Evolutionary conservation across 2,113 vertebrate species (phyloP).

Genomic region (Willisornis vidua): DNA sequence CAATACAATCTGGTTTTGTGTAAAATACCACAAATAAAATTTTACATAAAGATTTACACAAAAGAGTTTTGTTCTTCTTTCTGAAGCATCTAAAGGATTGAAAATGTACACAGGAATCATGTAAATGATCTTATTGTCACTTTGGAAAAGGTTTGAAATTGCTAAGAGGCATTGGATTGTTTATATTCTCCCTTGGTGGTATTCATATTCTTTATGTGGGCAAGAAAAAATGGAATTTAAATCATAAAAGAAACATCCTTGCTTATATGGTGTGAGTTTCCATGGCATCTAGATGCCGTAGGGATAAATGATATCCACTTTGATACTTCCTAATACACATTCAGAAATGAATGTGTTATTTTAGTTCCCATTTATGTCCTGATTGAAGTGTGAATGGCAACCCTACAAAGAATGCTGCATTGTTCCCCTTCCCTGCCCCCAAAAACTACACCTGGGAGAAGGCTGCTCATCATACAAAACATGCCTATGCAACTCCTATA

Average conservation of each 20-base stretch:
- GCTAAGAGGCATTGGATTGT: background rate
- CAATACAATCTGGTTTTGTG: background rate
- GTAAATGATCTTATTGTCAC: background rate
- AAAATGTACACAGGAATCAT: conserved; percentile 7
- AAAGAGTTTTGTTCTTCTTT: background rate
- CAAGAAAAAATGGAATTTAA: conserved; percentile 33
- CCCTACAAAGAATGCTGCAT: background rate
- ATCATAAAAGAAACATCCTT: conserved; percentile 23
- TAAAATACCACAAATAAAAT: background rate
- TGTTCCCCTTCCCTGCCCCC: background rate
- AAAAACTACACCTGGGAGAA: background rate
- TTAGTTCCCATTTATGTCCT: background rate
- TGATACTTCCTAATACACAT: conserved; percentile 13
- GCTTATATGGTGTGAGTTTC: background rate
- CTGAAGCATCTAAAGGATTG: background rate
- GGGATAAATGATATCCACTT: conserved; percentile 24
- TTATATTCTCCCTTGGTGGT: conserved; percentile 16
- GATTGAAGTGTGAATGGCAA: background rate
- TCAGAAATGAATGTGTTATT: background rate
- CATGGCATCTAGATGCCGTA: conserved; percentile 21
- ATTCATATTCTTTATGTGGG: background rate
- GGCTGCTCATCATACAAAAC: background rate
- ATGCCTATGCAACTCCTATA: background rate
- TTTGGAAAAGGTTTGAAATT: conserved; percentile 14
- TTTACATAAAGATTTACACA: background rate